Base-by-base conservation (phyloP, 2,113 vertebrate genomes). In the Eulacestoma nigropectus region DNA sequence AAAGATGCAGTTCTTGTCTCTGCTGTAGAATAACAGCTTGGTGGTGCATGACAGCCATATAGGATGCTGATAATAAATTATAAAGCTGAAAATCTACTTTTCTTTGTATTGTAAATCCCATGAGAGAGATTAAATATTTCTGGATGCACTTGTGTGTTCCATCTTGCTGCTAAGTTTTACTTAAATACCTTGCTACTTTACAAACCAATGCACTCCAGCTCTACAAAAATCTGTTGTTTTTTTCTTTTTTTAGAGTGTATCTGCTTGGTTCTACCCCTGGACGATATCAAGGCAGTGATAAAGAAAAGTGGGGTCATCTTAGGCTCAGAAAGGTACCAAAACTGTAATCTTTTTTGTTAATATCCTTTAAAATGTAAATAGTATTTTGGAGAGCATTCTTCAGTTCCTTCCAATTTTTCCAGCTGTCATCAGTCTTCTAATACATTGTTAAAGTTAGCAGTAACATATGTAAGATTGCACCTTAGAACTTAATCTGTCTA, bases 251-350 rank as follows among this genome's bases (percentile, higher is more conserved):
- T 90, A 99, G 99, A 57, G 99, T 99, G 9, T 99, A 99, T 96
- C 98, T 99, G 47, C 97, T 99, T 85, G 99, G 98, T 85, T 99
- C 99, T 53, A 99, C 98, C 11, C 99, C 99, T 39, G 99, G 99
- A 83, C 98, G 99, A 76, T 99, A 98, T 77, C 98, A 98, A 85
- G 99, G 99, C 44, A 85, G 95, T 77, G 98, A 99, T 46, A 99
- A 99, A 98, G 98, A 99, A 81, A 99, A 98, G 16, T 99, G 99
- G 99, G 99, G 99, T 67, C 99, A 99, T 94, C 98, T 99, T 94
- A 98, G 98, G 87, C 98, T 99, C 74, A 98, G 98, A 94, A 99
- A 99, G 99, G 99, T 99, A 97, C 9, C 68, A n/a, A 69, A 88
- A 84, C 68, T 96, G 50, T 75, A 68, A 68, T 3, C 7, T 14